Evolutionary conservation across 2,113 vertebrate species (phyloP).

Genomic region (Craseonycteris thonglongyai): DNA sequence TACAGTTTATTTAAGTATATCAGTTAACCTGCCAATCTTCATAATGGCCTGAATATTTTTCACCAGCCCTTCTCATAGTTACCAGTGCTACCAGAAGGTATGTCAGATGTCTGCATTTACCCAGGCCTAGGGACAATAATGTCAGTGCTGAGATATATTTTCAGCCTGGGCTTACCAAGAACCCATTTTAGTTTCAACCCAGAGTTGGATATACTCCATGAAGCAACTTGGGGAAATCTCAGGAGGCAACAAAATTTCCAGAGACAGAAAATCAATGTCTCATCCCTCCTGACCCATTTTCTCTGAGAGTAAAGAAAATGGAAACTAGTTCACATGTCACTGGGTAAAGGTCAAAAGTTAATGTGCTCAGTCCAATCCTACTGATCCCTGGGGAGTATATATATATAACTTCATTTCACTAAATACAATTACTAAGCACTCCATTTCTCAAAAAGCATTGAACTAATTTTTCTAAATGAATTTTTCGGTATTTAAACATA

Average conservation of each 20-base stretch:
- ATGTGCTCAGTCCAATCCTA: neutral
- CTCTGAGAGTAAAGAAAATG: neutral
- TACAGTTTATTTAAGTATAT: neutral
- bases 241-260: neutral
- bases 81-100: neutral
- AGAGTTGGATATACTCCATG: neutral
- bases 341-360: neutral
- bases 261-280: neutral
- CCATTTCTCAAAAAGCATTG: conserved; percentile 1
- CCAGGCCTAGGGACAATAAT: neutral
- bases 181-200: neutral
- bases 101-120: neutral
- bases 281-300: neutral
- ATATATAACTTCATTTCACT: neutral
- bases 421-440: neutral
- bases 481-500: conserved; percentile 19
- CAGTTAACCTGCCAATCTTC: neutral
- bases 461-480: neutral
- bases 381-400: neutral
- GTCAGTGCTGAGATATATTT: neutral
- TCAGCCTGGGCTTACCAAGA: neutral
- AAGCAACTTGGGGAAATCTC: neutral
- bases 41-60: neutral
- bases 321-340: neutral
- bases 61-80: neutral